Percentiles rank a stretch among this genome's conserved stretches.
phyloP scores from a whole-genome alignment of 2,113 vertebrate species.

The Otis tarda region DNA sequence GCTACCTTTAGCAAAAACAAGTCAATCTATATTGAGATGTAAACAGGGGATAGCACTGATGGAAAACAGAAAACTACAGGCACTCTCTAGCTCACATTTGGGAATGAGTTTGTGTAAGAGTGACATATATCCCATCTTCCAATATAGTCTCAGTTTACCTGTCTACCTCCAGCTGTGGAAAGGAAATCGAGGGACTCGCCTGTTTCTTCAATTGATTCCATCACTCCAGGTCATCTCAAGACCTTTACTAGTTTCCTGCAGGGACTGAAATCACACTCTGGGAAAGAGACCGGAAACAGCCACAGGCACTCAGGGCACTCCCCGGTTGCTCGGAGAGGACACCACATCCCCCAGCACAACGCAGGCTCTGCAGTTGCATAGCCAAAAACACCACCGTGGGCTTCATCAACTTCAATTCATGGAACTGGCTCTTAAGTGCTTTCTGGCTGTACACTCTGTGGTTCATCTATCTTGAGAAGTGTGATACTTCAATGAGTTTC shows the following conservation, averaged over 20 bases:
- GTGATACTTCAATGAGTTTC: not conserved
- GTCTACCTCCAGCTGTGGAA: not conserved
- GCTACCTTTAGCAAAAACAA: not conserved
- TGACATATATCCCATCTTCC: not conserved
- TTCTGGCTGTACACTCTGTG: not conserved
- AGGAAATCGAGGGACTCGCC: not conserved
- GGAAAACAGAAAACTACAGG: not conserved
- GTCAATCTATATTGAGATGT: not conserved
- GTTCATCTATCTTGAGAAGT: not conserved
- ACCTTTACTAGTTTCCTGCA: not conserved
- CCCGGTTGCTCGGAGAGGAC: not conserved
- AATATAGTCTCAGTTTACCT: not conserved
- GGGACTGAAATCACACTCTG: not conserved
- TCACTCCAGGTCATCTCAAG: not conserved
- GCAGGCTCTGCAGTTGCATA: not conserved
- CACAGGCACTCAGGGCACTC: fast-evolving
- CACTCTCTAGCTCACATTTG: not conserved
- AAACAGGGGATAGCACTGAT: not conserved
- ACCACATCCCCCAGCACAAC: fast-evolving
- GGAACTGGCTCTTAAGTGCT: not conserved
- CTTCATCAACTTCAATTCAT: not conserved
- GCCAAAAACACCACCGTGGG: not conserved
- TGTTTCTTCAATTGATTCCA: not conserved
- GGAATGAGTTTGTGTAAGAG: not conserved
- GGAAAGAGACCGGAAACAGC: not conserved